phyloP scores from a whole-genome alignment of 1,140 invertebrate species.

The Macrotrachela quadricornifera region DNA sequence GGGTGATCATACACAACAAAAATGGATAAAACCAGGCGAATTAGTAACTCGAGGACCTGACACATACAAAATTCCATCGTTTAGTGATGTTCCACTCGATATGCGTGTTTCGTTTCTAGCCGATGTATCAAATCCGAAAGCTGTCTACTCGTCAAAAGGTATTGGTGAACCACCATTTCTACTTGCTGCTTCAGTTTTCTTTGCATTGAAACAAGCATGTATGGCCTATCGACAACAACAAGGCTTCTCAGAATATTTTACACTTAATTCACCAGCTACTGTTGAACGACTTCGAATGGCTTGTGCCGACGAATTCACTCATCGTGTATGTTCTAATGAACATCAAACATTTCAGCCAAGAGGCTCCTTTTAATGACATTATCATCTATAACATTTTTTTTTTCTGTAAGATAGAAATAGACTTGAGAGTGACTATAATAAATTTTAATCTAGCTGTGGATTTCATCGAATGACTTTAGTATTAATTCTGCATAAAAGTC shows the following conservation, averaged over 20 bases:
- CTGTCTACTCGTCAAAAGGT: conserved; percentile 90
- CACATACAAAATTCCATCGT: conserved; percentile 73
- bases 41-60: conserved; percentile 65
- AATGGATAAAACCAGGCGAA: conserved; percentile 46
- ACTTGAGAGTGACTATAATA: too few relatives aligned
- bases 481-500: too few relatives aligned
- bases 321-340: too few relatives aligned
- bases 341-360: too few relatives aligned
- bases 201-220: conserved; percentile 41
- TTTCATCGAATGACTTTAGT: too few relatives aligned
- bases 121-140: conserved; percentile 70
- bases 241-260: background rate
- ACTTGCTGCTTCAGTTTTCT: conserved; percentile 58
- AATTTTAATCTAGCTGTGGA: too few relatives aligned
- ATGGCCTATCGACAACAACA: too few relatives aligned
- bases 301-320: too few relatives aligned
- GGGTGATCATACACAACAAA: too few relatives aligned
- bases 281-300: background rate
- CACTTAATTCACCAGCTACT: conserved; percentile 3
- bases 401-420: too few relatives aligned
- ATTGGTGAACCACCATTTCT: conserved; percentile 84
- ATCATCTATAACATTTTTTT: too few relatives aligned
- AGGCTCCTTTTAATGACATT: too few relatives aligned
- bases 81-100: conserved; percentile 59
- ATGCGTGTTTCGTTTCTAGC: conserved; percentile 80